Percentiles rank a stretch among this genome's conserved stretches.
phyloP scores from a whole-genome alignment of 2,888 invertebrate species.

The Rugalucina vietnamica region DNA sequence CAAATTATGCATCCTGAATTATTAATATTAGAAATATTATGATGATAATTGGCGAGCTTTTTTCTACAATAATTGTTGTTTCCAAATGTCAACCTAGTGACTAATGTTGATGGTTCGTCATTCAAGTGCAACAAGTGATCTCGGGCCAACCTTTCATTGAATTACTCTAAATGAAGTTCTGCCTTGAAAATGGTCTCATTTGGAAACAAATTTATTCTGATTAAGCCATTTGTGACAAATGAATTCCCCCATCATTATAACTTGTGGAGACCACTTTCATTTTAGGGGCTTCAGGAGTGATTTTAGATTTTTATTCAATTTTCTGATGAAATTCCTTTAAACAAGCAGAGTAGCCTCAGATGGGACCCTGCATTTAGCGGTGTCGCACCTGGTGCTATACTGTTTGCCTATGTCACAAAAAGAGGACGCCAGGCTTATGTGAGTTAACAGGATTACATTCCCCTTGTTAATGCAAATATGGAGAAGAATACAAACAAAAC shows the following conservation, averaged over 20 bases:
- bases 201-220: slow-evolving; percentile 5
- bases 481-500: neutral
- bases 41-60: neutral
- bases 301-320: too few relatives aligned
- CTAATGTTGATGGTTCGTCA: neutral
- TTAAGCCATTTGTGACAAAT: too few relatives aligned
- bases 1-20: too few relatives aligned
- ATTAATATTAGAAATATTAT: neutral
- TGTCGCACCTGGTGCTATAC: too few relatives aligned
- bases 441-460: slow-evolving; percentile 9
- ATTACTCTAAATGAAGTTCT: neutral
- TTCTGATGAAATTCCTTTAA: too few relatives aligned
- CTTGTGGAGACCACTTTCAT: too few relatives aligned
- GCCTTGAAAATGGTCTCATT: neutral
- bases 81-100: neutral
- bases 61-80: neutral
- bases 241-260: too few relatives aligned
- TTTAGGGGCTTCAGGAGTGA: too few relatives aligned
- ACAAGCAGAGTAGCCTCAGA: too few relatives aligned
- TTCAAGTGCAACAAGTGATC: neutral
- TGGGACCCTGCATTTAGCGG: too few relatives aligned
- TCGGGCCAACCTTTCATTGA: neutral
- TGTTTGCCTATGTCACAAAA: too few relatives aligned
- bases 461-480: slow-evolving; percentile 5
- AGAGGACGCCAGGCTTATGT: too few relatives aligned